Evolutionary conservation across 1,140 invertebrate genomes (phyloP), one percentile per base, ranked within the genome.

Genomic region (Sycophaga agraensis): DNA sequence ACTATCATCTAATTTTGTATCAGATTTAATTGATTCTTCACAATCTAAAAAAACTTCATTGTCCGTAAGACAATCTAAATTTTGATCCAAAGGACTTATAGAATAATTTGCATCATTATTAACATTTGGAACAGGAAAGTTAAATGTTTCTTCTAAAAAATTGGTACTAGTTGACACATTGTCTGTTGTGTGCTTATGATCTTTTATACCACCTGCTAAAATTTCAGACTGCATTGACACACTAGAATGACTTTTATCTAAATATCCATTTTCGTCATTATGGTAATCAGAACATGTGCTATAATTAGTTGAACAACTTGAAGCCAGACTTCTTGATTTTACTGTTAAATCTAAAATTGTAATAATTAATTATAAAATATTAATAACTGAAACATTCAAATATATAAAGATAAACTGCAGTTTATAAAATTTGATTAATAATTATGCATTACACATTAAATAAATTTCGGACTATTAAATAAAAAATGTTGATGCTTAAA

Each of bases 231-330:
- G n/a, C 11, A 22, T 19, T 21, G 40, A 6, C 2, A 8, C 26
- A 11, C 34, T 2, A 4, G 42, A n/a, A 4, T 22, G 49, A 40
- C 6, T 6, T 16, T 40, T 35, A 14, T 17, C 43, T 19, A 12
- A 1, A 35, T 16, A 21, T n/a, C n/a, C 2, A 46, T 46, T 28
- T 8, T 26, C 45, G n/a, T n/a, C n/a, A 48, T 40, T 12, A 11
- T 17, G 37, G 56, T 57, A 45, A 48, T 64, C 56, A 48, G 55
- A 64, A 40, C 62, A 64, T 4, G 62, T 58, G 37, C 24, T 64
- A 37, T 64, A 64, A 40, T 59, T 19, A 19, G 62, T 59, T 12
- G 50, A 37, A 31, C 19, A 24, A 43, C 11, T 34, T 34, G 57
- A 31, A 22, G 28, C 11, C 11, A 31, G 28, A 31, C 28, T 31